These are phyloP conservation scores for Melanchra persicariae DNA, from an alignment of 2,888 invertebrate genomes.

Conservation along the genomic window DNA sequence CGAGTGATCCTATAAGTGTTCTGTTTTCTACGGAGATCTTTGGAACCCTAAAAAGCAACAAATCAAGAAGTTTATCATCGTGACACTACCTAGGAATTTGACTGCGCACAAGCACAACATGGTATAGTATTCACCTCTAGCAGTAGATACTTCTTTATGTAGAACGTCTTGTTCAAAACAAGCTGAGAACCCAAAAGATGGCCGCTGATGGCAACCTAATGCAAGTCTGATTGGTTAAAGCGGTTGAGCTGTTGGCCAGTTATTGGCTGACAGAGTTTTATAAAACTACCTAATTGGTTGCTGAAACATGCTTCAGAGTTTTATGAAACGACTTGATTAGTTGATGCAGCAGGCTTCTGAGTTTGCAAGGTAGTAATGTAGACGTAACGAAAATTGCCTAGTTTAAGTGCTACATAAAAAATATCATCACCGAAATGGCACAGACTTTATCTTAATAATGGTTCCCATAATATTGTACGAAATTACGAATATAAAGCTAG, in stretches of 20 bases:
- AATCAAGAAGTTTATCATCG: too few species aligned
- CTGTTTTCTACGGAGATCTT: too few species aligned
- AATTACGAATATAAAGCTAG: constrained; percentile 19
- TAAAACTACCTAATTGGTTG: not conserved
- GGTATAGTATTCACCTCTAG: not conserved
- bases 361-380: not conserved
- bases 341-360: not conserved
- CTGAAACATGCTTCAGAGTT: not conserved
- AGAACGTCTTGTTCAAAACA: too few species aligned
- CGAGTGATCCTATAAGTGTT: too few species aligned
- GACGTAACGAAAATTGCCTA: constrained; percentile 6
- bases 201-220: not conserved
- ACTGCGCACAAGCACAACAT: constrained; percentile 5
- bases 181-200: too few species aligned
- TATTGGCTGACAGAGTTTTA: constrained; percentile 8
- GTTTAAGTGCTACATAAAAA: constrained; percentile 1
- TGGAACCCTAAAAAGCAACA: too few species aligned
- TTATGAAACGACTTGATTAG: not conserved
- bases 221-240: constrained; percentile 3
- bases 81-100: not conserved
- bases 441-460: constrained; percentile 15
- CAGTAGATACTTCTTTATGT: too few species aligned
- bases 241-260: not conserved
- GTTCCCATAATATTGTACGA: constrained; percentile 40
- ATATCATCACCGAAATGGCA: constrained; percentile 30